Evolutionary conservation across 2,888 invertebrate species (phyloP), one percentile per base, ranked within the genome.

Genomic region (Platycheirus albimanus): DNA sequence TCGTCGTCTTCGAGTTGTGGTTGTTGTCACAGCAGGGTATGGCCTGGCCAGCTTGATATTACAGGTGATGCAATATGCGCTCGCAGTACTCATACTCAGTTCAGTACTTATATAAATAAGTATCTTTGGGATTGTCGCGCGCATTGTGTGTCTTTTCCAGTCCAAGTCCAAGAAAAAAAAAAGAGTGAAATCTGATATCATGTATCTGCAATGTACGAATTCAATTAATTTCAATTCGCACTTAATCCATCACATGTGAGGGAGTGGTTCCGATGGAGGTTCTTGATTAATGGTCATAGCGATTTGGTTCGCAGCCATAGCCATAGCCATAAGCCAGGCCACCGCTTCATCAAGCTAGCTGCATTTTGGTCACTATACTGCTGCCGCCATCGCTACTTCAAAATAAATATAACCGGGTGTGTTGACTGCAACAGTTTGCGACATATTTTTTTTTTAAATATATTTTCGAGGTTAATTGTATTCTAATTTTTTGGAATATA

Each of bases 211-310:
- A 74, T 74, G 83, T 83, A 83, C 78, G 72, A 83, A 83, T 83
- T 83, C 83, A 83, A 83, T 83, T 83, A 83, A 83, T 83, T 83
- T 63, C 78, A 78, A 83, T 83, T 83, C 83, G 83, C 83, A 83
- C 83, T 78, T 78, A 83, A 83, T 83, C 83, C 83, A 83, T 83
- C 83, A 83, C 78, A 78, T 69, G 72, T 74, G 83, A 83, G 83
- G 83, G 83, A 78, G 83, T 83, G 83, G 78, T 78, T 51, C 67
- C 66, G 72, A 74, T 74, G 78, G 78, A 72, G 78, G 63, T 63
- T 83, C 83, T 78, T 78, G 83, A 78, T 83, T 83, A 78, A 78
- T 83, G 72, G 78, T 28, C 83, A 58, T 64, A 69, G 67, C 63
- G 51, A 61, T 45, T 43, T 41, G 41, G 20, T 56, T 56, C 38